Base-by-base conservation (phyloP, 2,113 vertebrate genomes). In the Sorex fumeus region DNA sequence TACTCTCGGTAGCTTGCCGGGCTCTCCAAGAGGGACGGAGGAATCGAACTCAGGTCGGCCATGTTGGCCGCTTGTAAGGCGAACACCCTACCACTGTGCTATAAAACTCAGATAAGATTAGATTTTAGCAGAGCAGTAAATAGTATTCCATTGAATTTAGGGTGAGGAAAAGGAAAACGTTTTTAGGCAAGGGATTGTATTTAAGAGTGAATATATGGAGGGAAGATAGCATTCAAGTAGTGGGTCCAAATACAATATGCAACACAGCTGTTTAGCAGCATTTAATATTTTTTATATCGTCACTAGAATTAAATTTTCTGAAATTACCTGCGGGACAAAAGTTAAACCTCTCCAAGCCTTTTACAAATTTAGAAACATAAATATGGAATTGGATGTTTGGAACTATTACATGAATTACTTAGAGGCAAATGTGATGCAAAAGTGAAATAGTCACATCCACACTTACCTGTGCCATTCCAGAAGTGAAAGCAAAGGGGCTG, bases 401-500 rank as follows among this genome's bases (percentile, higher is more conserved):
- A 36, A 40, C 0, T 10, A 28, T 28, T 27, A 0, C 2, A 15
- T 43, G 40, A 69, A 43, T 91, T 87, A 36, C 30, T 62, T 3
- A 53, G 62, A 80, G 62, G 36, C 2, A 64, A 43, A 28, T 13
- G 8, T 32, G 78, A 45, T 69, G 32, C 32, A 47, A 40, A 36
- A 62, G 60, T 77, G 19, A 71, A 89, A 53, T n/a, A 27, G 36
- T 75, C 2, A 0, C 6, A 50, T 18, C 62, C 69, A 2, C 19
- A 53, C 94, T 3, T 97, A 99, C 99, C 99, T 99, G 98, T 34
- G 98, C 98, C 67, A 99, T 98, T 43, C 98, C 99, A 2, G 95
- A 97, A 15, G 98, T 98, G 95, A 99, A 99, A 11, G 99, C 98
- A 57, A 98, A 99, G 36, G 99, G 98, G 8, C 98, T 99, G 11